Percentiles rank a stretch among this genome's conserved stretches.
These are phyloP conservation scores for Periophthalmus magnuspinnatus DNA, from an alignment of 2,797 vertebrate genomes.

Conservation along the genomic window DNA sequence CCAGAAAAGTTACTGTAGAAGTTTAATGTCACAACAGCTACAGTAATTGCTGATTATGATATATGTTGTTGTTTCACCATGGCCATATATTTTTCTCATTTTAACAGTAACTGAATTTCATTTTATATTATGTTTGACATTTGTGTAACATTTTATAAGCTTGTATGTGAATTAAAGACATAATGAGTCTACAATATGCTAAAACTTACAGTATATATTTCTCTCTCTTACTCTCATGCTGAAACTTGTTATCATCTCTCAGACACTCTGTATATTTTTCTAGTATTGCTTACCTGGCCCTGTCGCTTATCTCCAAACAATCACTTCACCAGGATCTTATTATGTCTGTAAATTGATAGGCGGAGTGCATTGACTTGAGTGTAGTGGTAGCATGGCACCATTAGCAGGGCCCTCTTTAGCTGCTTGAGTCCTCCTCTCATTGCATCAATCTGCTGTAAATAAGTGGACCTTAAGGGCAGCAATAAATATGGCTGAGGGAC, in stretches of 20 bases:
- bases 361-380: background rate
- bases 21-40: too few relatives aligned
- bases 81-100: too few relatives aligned
- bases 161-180: too few relatives aligned
- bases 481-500: slow-evolving; percentile 24
- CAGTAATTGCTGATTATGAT: too few relatives aligned
- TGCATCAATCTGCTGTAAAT: slow-evolving; percentile 32
- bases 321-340: background rate
- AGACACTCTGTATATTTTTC: background rate
- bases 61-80: too few relatives aligned
- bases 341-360: background rate
- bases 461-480: slow-evolving; percentile 29
- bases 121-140: too few relatives aligned
- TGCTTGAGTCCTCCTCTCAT: slow-evolving; percentile 19
- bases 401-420: slow-evolving; percentile 33
- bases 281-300: background rate
- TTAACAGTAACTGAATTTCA: too few relatives aligned
- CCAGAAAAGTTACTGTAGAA: too few relatives aligned
- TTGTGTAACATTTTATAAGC: too few relatives aligned
- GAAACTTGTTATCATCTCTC: background rate
- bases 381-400: slow-evolving; percentile 8
- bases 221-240: background rate
- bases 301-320: background rate
- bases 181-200: too few relatives aligned
- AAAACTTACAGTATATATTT: too few relatives aligned